These are phyloP conservation scores for Chaetodon trifasciatus DNA, from an alignment of 2,797 vertebrate genomes.

Conservation along the genomic window DNA sequence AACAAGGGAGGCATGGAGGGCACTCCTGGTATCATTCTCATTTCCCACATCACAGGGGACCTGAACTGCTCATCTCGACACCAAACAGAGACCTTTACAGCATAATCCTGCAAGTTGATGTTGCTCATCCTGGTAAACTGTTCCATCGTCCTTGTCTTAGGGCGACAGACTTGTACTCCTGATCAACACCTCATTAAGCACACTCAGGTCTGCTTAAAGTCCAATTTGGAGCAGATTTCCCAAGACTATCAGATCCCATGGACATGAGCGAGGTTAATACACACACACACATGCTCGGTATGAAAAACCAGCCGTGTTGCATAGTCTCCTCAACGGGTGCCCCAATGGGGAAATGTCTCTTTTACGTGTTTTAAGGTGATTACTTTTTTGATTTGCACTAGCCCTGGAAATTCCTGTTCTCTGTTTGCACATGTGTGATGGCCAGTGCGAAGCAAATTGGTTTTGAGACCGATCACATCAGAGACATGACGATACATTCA, in stretches of 20 bases:
- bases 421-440: slow-evolving; percentile 70
- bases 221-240: slow-evolving; percentile 81
- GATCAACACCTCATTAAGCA: slow-evolving; percentile 77
- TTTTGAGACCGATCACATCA: slow-evolving; percentile 59
- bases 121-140: slow-evolving; percentile 41
- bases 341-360: slow-evolving; percentile 31
- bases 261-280: slow-evolving; percentile 54
- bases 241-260: slow-evolving; percentile 52
- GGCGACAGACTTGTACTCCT: slow-evolving; percentile 42
- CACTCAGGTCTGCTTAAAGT: slow-evolving; percentile 75
- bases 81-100: slow-evolving; percentile 41
- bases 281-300: slow-evolving; percentile 22
- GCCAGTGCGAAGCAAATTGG: slow-evolving; percentile 69
- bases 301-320: slow-evolving; percentile 47
- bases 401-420: slow-evolving; percentile 53
- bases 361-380: slow-evolving; percentile 76
- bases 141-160: slow-evolving; percentile 15
- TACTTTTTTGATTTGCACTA: slow-evolving; percentile 74
- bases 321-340: slow-evolving; percentile 15
- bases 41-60: slow-evolving; percentile 56
- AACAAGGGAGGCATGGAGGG: slow-evolving; percentile 38
- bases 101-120: slow-evolving; percentile 63
- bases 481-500: slow-evolving; percentile 75
- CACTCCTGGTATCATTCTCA: slow-evolving; percentile 49
- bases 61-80: slow-evolving; percentile 45